Percentiles rank a stretch among this genome's conserved stretches.
Evolutionary conservation across 2,888 invertebrate genomes (phyloP).

Genomic region (Trichogramma evanescens): DNA sequence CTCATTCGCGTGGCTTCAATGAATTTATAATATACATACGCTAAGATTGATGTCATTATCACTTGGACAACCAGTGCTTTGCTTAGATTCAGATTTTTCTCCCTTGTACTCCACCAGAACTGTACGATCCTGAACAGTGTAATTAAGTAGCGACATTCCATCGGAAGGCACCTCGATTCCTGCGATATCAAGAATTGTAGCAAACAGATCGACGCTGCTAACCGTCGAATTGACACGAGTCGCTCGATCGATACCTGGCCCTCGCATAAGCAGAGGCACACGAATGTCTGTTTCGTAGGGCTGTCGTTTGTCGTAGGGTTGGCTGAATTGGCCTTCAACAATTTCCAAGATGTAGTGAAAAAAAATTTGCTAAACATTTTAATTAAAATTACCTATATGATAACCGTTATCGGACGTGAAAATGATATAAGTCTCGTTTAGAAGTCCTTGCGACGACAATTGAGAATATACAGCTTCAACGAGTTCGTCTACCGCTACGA

Average conservation of each 20-base stretch:
- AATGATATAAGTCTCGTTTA: constrained; percentile 73
- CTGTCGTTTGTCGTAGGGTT: constrained; percentile 83
- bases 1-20: neutral
- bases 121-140: constrained; percentile 47
- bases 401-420: constrained; percentile 88
- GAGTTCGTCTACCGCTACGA: constrained; percentile 83
- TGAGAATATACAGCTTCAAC: constrained; percentile 58
- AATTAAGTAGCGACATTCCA: constrained; percentile 32
- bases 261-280: constrained; percentile 74
- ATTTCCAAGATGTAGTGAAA: neutral
- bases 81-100: constrained; percentile 52
- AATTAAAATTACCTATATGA: constrained; percentile 63
- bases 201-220: constrained; percentile 74
- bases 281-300: constrained; percentile 85
- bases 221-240: constrained; percentile 53
- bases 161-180: constrained; percentile 50
- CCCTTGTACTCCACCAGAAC: constrained; percentile 79
- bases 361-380: neutral
- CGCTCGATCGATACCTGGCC: constrained; percentile 59
- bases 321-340: constrained; percentile 72
- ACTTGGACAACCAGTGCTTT: constrained; percentile 61
- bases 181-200: constrained; percentile 73
- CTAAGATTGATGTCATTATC: constrained; percentile 54
- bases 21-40: constrained; percentile 49
- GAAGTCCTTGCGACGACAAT: constrained; percentile 51